Base-by-base conservation (phyloP, 2,888 invertebrate genomes). In the Drosophila siamana region DNA sequence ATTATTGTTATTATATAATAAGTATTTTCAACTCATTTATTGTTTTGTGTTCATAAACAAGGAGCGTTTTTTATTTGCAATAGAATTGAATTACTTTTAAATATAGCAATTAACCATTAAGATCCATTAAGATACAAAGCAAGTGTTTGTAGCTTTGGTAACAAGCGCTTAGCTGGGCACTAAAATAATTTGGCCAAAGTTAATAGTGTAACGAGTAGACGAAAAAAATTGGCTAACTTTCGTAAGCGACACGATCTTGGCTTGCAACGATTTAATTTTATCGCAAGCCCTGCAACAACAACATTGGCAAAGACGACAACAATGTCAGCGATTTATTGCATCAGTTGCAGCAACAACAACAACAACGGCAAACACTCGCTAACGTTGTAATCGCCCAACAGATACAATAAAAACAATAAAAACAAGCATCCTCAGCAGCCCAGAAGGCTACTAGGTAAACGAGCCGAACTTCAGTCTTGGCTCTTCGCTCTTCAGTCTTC, bases 401-500 rank as follows among this genome's bases (percentile, higher is more conserved):
- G 70, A 77, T 79, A 68, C 69, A 63, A 65, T 69, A 61, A 64
- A 64, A 65, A 66, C 48, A 57, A 62, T 51, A 52, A 71, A 73
- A 85, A 81, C 81, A 86, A 85, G 86, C 79, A 79, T 79, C 87
- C 77, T 87, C 87, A 87, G 85, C 67, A 86, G 85, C 83, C 69
- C 77, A 74, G 51, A 65, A 76, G 65, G 54, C 60, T 63, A 67
- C 67, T 60, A 74, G 44, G 67, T 55, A 69, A 69, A 54, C 64
- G 48, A 70, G 66, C 63, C 50, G 36, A 69, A 64, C 54, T 66
- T 51, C 46, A 57, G 40, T 28, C 40, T 40, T 28, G 47, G 36
- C 11, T 52, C 54, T 41, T n/a, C 52, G 38, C 19, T 55, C 51
- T 55, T 1, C 33, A 40, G 19, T 47, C 47, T 47, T 24, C 51